Base-by-base conservation (phyloP, 2,888 invertebrate genomes). In the Brenthis ino region DNA sequence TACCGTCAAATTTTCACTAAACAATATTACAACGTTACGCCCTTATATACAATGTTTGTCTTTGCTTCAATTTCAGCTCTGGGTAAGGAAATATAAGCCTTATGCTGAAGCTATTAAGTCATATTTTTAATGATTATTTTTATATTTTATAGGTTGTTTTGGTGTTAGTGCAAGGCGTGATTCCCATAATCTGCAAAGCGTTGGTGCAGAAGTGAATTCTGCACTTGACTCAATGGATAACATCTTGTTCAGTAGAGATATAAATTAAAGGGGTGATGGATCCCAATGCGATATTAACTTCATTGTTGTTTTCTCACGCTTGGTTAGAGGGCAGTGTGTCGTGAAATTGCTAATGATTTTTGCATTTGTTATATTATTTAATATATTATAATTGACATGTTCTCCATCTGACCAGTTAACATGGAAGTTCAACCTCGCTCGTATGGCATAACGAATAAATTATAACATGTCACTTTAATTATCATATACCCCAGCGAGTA, bases 121-220 rank as follows among this genome's bases (percentile, higher is more conserved):
- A 2, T 58, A 65, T 12, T 64, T n/a, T 1, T 1, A 5, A 0
- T 0, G 65, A 33, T 0, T 2, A 14, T 5, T 1, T 5, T 8
- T 0, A 0, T n/a, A 14, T 51, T 48, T 58, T 57, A 76, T 75
- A 73, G 8, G 77, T 20, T 72, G 16, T 85, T 86, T 76, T 68
- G 55, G 63, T 74, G 71, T 65, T 73, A 64, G 56, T 54, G n/a
- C 6, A 50, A 85, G 85, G 85, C 88, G 89, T 91, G 91, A 93
- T 91, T 92, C 90, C 81, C 88, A 89, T 91, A 91, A 91, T 91
- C 90, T 87, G 87, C 86, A 84, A 85, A 81, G 82, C 80, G 80
- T 83, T 80, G 37, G 37, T 43, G 82, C 82, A 83, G 82, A 82
- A 88, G 84, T 82, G 86, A 89, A 88, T 91, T 89, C 84, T 87